phyloP scores from a whole-genome alignment of 2,113 vertebrate genomes.

The Xenopus laevis region DNA sequence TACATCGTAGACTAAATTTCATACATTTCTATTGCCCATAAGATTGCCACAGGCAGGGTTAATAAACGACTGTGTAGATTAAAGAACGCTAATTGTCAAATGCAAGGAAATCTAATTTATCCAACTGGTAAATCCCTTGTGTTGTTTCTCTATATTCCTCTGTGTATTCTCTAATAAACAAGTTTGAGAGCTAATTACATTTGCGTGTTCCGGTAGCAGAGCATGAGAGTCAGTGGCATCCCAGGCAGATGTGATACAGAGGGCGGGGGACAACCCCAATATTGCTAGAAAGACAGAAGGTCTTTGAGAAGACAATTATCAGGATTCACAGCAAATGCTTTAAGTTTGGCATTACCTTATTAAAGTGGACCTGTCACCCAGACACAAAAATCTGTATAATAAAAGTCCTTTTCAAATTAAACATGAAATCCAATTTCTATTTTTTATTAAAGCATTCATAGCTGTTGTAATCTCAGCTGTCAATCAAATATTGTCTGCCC shows the following conservation, averaged over 20 bases:
- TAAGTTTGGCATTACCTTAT: no score
- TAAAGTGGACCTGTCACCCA: no score
- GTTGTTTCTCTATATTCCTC: slow-evolving; percentile 23
- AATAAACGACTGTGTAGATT: slow-evolving; percentile 10
- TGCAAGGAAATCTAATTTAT: slow-evolving; percentile 37
- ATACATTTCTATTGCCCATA: background rate
- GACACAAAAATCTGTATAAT: no score
- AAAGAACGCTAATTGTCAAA: slow-evolving; percentile 42
- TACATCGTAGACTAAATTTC: no score
- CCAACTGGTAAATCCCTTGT: slow-evolving; percentile 26
- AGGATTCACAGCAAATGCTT: slow-evolving; percentile 12
- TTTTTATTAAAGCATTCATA: no score
- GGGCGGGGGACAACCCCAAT: background rate
- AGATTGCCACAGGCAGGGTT: background rate
- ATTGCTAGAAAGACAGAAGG: slow-evolving; percentile 1
- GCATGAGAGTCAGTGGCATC: slow-evolving; percentile 16
- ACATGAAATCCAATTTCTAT: no score
- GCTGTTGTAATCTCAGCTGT: no score
- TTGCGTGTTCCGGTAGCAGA: slow-evolving; percentile 22
- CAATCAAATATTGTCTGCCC: no score
- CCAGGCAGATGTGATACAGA: slow-evolving; percentile 33
- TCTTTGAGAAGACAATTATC: slow-evolving; percentile 2
- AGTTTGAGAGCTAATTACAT: slow-evolving; percentile 43
- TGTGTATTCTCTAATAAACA: slow-evolving; percentile 42
- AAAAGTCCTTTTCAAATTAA: no score